Conservation (phyloP, 1,140 invertebrate genomes). For the Odontomachus brunneus region DNA sequence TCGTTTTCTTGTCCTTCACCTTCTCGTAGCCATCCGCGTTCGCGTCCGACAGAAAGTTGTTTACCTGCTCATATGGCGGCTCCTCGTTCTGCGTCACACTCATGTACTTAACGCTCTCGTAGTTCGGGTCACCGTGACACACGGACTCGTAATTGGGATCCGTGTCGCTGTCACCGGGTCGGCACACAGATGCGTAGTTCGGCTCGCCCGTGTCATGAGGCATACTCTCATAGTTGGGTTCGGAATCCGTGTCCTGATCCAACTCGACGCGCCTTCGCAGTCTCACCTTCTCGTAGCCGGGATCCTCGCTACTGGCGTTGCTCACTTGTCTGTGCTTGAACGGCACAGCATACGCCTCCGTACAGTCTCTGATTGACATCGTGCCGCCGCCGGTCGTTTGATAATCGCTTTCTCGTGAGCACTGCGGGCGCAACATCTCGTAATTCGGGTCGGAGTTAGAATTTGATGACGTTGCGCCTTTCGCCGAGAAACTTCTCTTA, state of each 20-base stretch:
- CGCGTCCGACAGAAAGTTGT: slow-evolving; percentile 71
- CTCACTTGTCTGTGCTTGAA: slow-evolving; percentile 82
- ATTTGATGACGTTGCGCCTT: neutral
- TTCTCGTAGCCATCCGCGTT: slow-evolving; percentile 77
- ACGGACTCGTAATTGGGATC: slow-evolving; percentile 91
- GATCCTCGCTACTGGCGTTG: slow-evolving; percentile 82
- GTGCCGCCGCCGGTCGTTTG: neutral
- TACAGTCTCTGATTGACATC: neutral
- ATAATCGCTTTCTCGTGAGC: slow-evolving; percentile 76
- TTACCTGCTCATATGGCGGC: slow-evolving; percentile 84
- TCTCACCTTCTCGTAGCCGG: slow-evolving; percentile 82
- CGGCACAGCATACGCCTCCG: slow-evolving; percentile 74
- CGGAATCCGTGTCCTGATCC: slow-evolving; percentile 82
- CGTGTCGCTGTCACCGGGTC: slow-evolving; percentile 89
- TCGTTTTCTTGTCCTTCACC: slow-evolving; percentile 71
- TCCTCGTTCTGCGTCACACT: slow-evolving; percentile 77
- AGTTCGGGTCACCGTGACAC: slow-evolving; percentile 85
- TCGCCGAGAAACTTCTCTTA: slow-evolving; percentile 46
- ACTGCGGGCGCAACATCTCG: slow-evolving; percentile 88
- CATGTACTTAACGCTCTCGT: slow-evolving; percentile 85
- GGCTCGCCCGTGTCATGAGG: slow-evolving; percentile 85
- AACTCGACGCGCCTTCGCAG: slow-evolving; percentile 73
- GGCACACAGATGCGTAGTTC: slow-evolving; percentile 86
- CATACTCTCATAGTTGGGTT: slow-evolving; percentile 90
- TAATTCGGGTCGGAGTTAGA: slow-evolving; percentile 90